Base-by-base conservation (phyloP, 2,888 invertebrate species). In the Punctoribates punctum region DNA sequence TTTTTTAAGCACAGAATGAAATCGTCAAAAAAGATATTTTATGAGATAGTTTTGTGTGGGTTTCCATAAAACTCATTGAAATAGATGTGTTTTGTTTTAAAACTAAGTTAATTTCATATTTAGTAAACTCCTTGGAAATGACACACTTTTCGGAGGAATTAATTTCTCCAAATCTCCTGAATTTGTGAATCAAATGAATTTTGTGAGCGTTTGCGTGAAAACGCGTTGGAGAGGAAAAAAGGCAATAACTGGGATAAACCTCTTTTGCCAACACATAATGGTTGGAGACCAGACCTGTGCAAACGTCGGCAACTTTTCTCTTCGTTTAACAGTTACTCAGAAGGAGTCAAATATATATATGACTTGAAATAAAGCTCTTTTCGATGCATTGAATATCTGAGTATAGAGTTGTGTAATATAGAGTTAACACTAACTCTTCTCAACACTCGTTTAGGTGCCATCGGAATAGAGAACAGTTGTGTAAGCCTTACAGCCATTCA, bases 321-420 rank as follows among this genome's bases (percentile, higher is more conserved):
- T 38, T 42, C 38, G 67, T 67, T 67, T 67, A 67, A 42, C 67
- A 67, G 67, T 67, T 67, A 38, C 67, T 67, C 42, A 38, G 1
- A 65, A 57, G 23, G 65, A 65, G 65, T 65, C 65, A 67, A 67
- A 67, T 67, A 67, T 60, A 67, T 60, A 60, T 67, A 67, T 67
- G 67, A 67, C 38, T 67, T 20, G 67, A 67, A 67, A 67, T 67
- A 67, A 67, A 42, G 38, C 67, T 38, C 65, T 67, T 42, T 67
- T 67, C n/a, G 38, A 67, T 67, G 20, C 38, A 67, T 34, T 67
- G 67, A 34, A 67, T 67, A 38, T 25, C 51, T 20, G 20, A 51
- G 51, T 51, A 51, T 57, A 57, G n/a, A 60, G 60, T 27, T 29
- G 29, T 60, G 29, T 27, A 60, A 60, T 67, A 67, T 67, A 67